A percentile compares a stretch with the other conserved stretches of the same genome.
These are phyloP conservation scores for Incurvaria masculella DNA, from an alignment of 2,888 invertebrate species.

Conservation along the genomic window DNA sequence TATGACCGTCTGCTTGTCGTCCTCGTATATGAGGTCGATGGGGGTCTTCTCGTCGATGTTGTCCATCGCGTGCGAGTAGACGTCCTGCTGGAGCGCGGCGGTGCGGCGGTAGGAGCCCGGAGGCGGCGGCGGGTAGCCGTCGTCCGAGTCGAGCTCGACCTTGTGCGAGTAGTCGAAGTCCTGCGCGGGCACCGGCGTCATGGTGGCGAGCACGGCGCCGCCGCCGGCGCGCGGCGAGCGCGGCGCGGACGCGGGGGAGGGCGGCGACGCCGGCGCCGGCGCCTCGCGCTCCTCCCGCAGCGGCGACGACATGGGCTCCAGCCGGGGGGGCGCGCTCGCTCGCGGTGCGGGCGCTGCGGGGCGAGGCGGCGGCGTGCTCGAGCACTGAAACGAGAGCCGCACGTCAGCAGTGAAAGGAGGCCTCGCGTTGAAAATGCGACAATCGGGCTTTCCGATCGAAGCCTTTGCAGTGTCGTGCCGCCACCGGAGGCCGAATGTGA, in stretches of 20 bases:
- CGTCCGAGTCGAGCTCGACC: conserved; percentile 61
- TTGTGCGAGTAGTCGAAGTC: conserved; percentile 61
- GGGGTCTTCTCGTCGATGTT: conserved; percentile 66
- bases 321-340: conserved; percentile 41
- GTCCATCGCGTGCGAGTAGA: conserved; percentile 49
- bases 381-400: neutral
- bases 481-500: neutral
- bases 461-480: neutral
- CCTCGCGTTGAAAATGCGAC: neutral
- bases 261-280: conserved; percentile 34
- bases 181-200: conserved; percentile 84
- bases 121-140: conserved; percentile 60
- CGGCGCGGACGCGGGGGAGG: conserved; percentile 50
- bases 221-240: conserved; percentile 64
- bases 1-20: conserved; percentile 80
- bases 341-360: conserved; percentile 14
- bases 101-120: conserved; percentile 58
- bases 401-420: neutral
- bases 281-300: conserved; percentile 40
- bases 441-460: neutral
- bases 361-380: no score
- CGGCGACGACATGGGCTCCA: conserved; percentile 20
- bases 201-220: conserved; percentile 78
- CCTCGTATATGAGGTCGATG: conserved; percentile 80
- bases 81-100: conserved; percentile 51